A percentile compares a stretch with the other conserved stretches of the same genome.
phyloP scores from a whole-genome alignment of 2,113 vertebrate genomes.

The Thalassoma bifasciatum region DNA sequence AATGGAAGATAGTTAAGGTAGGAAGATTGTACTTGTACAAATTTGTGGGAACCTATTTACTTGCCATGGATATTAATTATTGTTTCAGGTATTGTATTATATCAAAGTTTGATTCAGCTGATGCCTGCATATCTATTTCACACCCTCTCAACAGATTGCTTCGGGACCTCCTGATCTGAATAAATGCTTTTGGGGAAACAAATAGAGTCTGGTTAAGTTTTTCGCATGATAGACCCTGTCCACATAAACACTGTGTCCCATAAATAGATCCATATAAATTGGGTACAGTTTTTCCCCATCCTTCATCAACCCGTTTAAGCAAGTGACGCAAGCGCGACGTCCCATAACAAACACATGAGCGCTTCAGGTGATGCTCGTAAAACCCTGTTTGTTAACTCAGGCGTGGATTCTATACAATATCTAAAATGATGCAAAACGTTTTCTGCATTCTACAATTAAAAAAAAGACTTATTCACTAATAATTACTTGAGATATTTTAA shows the following conservation, averaged over 20 bases:
- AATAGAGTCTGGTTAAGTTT: background rate
- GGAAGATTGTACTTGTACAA: constrained; percentile 33
- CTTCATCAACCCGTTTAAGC: constrained; percentile 21
- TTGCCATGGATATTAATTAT: constrained; percentile 26
- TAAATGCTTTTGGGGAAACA: constrained; percentile 57
- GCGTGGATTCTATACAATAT: background rate
- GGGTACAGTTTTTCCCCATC: constrained; percentile 1
- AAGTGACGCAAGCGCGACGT: constrained; percentile 74
- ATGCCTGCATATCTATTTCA: constrained; percentile 39
- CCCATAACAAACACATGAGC: constrained; percentile 65
- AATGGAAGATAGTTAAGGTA: constrained; percentile 5
- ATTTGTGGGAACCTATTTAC: constrained; percentile 49
- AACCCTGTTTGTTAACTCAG: background rate
- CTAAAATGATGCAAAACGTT: background rate
- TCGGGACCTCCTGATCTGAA: constrained; percentile 54
- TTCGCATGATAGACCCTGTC: no score
- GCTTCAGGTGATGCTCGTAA: constrained; percentile 48
- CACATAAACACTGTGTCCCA: no score
- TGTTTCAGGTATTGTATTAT: constrained; percentile 26
- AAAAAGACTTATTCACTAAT: no score
- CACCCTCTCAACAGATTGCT: constrained; percentile 2
- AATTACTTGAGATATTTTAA: no score
- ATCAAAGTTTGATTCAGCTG: constrained; percentile 15
- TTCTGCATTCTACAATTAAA: no score
- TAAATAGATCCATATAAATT: constrained; percentile 1